Percentiles rank a stretch among this genome's conserved stretches.
phyloP scores from a whole-genome alignment of 2,888 invertebrate species.

The Hirtodrosophila histrioides region DNA sequence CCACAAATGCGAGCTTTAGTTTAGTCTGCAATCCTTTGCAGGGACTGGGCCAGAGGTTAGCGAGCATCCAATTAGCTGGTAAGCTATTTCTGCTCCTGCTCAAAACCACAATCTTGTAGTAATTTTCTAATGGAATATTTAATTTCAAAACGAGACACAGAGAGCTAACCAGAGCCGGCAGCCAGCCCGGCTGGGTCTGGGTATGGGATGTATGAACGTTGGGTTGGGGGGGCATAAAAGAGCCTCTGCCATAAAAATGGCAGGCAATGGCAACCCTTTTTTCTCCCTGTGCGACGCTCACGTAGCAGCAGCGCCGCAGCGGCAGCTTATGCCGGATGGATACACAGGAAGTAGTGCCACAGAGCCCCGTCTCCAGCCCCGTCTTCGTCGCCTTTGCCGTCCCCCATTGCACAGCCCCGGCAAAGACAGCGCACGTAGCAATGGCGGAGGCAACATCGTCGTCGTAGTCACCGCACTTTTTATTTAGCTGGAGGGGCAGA shows the following conservation, averaged over 20 bases:
- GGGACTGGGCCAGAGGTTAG: constrained; percentile 25
- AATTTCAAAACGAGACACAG: constrained; percentile 77
- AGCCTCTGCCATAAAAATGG: constrained; percentile 64
- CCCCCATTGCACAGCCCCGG: constrained; percentile 22
- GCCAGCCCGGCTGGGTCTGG: constrained; percentile 29
- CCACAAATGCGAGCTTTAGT: constrained; percentile 54
- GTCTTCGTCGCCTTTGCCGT: neutral
- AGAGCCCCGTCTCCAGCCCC: constrained; percentile 22
- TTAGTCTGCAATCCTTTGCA: constrained; percentile 31
- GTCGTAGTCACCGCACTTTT: constrained; percentile 60
- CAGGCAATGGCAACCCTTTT: constrained; percentile 66
- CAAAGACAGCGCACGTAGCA: constrained; percentile 69
- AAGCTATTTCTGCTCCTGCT: constrained; percentile 49
- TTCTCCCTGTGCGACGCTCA: constrained; percentile 31
- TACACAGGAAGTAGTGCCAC: constrained; percentile 73
- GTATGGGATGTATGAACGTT: too few relatives aligned
- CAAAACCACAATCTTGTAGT: constrained; percentile 80
- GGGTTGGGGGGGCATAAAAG: constrained; percentile 42
- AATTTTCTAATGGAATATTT: constrained; percentile 83
- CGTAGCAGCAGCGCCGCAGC: constrained; percentile 28
- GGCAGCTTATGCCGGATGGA: constrained; percentile 75
- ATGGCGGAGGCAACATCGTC: constrained; percentile 53
- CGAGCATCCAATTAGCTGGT: constrained; percentile 54
- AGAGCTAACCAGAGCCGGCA: constrained; percentile 38
- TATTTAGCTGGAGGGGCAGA: constrained; percentile 71